Evolutionary conservation across 2,888 invertebrate genomes (phyloP).

Genomic region (Drosophila nr. perissopoda): DNA sequence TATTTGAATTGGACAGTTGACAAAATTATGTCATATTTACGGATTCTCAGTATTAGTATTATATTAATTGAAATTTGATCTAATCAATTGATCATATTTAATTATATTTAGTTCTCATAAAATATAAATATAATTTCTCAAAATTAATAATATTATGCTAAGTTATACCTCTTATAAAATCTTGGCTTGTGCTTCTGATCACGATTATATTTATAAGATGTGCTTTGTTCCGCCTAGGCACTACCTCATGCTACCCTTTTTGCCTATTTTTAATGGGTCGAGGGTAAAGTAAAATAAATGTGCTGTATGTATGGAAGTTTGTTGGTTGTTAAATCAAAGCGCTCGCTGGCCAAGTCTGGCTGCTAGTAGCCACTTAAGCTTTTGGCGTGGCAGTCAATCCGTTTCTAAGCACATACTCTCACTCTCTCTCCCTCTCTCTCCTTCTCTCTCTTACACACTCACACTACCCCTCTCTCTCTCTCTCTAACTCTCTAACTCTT

Average conservation of each 20-base stretch:
- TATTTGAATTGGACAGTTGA: accelerated
- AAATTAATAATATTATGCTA: background rate
- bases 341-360: slow-evolving; percentile 45
- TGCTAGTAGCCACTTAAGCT: slow-evolving; percentile 74
- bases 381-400: slow-evolving; percentile 79
- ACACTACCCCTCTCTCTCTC: background rate
- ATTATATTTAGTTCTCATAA: background rate
- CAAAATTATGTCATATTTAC: background rate
- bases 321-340: slow-evolving; percentile 65
- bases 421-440: background rate
- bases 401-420: slow-evolving; percentile 61
- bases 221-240: too few species aligned
- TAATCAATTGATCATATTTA: background rate
- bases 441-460: background rate
- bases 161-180: background rate
- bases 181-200: background rate
- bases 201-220: background rate
- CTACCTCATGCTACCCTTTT: background rate
- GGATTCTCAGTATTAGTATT: background rate
- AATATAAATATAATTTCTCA: background rate
- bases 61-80: background rate
- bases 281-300: slow-evolving; percentile 2
- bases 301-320: slow-evolving; percentile 13
- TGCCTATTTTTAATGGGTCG: slow-evolving; percentile 2
- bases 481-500: background rate